phyloP scores from a whole-genome alignment of 2,797 vertebrate genomes.

The Rhinophrynus dorsalis region DNA sequence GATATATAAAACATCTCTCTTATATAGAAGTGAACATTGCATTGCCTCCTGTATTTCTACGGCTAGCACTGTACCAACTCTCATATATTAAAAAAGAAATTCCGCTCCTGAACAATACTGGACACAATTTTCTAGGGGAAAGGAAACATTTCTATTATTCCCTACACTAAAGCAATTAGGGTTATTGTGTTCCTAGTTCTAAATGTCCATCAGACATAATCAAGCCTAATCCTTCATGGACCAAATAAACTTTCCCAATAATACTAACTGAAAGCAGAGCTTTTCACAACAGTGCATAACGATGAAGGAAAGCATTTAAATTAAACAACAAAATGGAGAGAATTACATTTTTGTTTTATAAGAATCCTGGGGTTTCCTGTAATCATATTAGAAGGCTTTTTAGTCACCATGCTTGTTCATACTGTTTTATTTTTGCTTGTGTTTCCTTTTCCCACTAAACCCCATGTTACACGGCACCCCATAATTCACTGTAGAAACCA shows the following conservation, averaged over 20 bases:
- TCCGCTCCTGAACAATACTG: too few relatives aligned
- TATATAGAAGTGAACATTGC: too few relatives aligned
- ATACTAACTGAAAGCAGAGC: not conserved
- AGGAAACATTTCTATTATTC: too few relatives aligned
- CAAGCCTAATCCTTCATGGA: not conserved
- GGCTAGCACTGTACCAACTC: too few relatives aligned
- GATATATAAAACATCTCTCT: too few relatives aligned
- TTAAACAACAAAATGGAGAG: not conserved
- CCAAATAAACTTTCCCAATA: not conserved
- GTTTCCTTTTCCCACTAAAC: not conserved
- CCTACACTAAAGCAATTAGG: too few relatives aligned
- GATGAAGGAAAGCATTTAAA: slow-evolving; percentile 21
- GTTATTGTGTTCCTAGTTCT: too few relatives aligned
- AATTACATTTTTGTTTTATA: slow-evolving; percentile 18
- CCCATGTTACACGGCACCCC: slow-evolving; percentile 1
- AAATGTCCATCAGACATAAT: too few relatives aligned
- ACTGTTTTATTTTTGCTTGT: not conserved
- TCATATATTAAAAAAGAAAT: too few relatives aligned
- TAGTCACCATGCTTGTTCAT: slow-evolving; percentile 10
- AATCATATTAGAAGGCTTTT: slow-evolving; percentile 2
- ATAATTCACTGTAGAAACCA: slow-evolving; percentile 38
- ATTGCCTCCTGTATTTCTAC: too few relatives aligned
- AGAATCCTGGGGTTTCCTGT: slow-evolving; percentile 29
- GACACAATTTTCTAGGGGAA: too few relatives aligned
- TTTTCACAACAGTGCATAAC: not conserved